Base-by-base conservation (phyloP, 2,797 vertebrate species). In the Rhinogobio ventralis region DNA sequence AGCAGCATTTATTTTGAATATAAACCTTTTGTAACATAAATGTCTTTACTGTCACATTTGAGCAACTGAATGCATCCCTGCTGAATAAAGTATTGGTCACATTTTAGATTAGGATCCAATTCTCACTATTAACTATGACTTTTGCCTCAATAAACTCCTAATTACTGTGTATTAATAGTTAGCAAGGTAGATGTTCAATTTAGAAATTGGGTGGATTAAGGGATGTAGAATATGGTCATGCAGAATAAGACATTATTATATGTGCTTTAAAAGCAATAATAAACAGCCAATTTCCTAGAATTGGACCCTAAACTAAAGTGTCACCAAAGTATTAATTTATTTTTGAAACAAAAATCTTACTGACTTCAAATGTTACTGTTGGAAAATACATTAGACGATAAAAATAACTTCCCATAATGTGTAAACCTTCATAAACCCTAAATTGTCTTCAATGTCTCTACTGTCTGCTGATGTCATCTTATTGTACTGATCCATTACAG, bases 401-500 rank as follows among this genome's bases (percentile, higher is more conserved):
- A 28, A 51, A 62, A 62, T 20, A 51, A 33, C 49, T 55, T 74
- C 57, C 57, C 5, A 7, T 6, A 62, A 28, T 3, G 23, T 36
- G 19, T 33, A 53, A 53, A 23, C 5, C 19, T 33, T 33, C 51
- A 36, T 9, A n/a, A 75, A 53, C 11, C 30, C 3, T 33, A 33
- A 7, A 51, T 30, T 42, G 11, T 69, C 39, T 69, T n/a, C 25
- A 71, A 9, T 45, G n/a, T 45, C 68, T 74, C 46, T 73, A 7
- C 25, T 53, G 19, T 53, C 72, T 74, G 28, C 72, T 74, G 49
- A 74, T 75, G 20, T 75, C 49, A 55, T 75, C 11, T 55, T 74
- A 33, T 23, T 55, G 49, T 14, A 75, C 49, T 55, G 72, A 75
- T 75, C 30, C 49, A 53, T 36, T 53, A 23, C 49, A n/a, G 73